A percentile compares a stretch with the other conserved stretches of the same genome.
phyloP scores from a whole-genome alignment of 1,140 invertebrate genomes.

The Sesamia nonagrioides region DNA sequence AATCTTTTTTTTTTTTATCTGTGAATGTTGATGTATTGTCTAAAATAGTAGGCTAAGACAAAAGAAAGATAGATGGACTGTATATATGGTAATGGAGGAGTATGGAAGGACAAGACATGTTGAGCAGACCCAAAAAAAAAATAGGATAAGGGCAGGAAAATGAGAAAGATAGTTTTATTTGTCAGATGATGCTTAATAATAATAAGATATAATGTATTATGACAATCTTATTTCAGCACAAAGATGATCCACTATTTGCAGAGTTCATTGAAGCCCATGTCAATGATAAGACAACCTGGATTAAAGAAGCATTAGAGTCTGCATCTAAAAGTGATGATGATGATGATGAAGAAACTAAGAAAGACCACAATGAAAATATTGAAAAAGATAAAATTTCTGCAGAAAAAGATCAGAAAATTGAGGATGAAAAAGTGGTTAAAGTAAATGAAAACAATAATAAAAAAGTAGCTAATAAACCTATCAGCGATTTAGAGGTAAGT shows the following conservation, averaged over 20 bases:
- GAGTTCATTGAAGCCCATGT: conserved; percentile 95
- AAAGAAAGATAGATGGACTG: too few species aligned
- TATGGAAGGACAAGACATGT: too few species aligned
- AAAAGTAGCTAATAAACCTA: conserved; percentile 90
- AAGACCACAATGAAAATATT: conserved; percentile 47
- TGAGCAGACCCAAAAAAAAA: too few species aligned
- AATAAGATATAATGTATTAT: not conserved
- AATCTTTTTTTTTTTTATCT: too few species aligned
- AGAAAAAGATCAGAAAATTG: conserved; percentile 21
- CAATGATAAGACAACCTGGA: conserved; percentile 90
- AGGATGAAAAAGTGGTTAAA: conserved; percentile 29
- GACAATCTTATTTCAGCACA: conserved; percentile 88
- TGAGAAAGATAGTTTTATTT: too few species aligned
- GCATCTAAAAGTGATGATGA: conserved; percentile 78
- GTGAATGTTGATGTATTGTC: too few species aligned
- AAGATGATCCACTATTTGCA: conserved; percentile 95
- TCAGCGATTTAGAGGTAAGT: conserved; percentile 92
- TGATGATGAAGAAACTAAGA: conserved; percentile 71
- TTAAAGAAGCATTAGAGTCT: conserved; percentile 89
- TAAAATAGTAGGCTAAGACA: too few species aligned
- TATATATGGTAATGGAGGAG: too few species aligned
- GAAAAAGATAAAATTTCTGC: conserved; percentile 3
- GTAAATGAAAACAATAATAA: conserved; percentile 6
- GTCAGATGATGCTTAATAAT: not conserved
- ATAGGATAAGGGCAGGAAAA: too few species aligned